A percentile compares a stretch with the other conserved stretches of the same genome.
Conservation (phyloP, 2,888 invertebrate species). For the Margaritifera margaritifera region DNA sequence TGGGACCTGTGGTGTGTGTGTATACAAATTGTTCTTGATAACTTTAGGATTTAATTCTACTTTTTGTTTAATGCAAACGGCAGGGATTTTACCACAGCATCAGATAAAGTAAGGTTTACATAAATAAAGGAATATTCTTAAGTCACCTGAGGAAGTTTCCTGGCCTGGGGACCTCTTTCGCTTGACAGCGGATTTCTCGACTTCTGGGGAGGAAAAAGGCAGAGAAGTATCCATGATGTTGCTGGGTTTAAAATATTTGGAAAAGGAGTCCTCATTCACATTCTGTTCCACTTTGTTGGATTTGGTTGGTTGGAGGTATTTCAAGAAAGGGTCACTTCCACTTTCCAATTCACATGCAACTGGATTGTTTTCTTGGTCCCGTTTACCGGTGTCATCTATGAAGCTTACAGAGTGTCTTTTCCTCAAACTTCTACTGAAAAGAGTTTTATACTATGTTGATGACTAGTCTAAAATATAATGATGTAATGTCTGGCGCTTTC, state of each 20-base stretch:
- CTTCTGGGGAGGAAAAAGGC: too few species aligned
- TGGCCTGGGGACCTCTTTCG: too few species aligned
- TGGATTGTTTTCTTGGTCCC: neutral
- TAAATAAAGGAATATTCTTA: too few species aligned
- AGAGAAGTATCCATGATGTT: slow-evolving; percentile 10
- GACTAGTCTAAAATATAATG: neutral
- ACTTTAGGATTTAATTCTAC: too few species aligned
- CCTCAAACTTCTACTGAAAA: slow-evolving; percentile 32
- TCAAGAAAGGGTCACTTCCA: neutral
- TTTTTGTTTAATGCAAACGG: too few species aligned
- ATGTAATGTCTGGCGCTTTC: neutral
- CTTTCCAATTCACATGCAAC: neutral
- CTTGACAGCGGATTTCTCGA: too few species aligned
- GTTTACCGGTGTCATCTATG: slow-evolving; percentile 9
- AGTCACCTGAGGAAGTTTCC: too few species aligned
- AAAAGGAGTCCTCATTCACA: slow-evolving; percentile 27
- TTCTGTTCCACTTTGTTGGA: neutral
- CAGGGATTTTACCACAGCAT: too few species aligned
- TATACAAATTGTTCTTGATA: too few species aligned
- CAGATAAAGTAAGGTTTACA: too few species aligned
- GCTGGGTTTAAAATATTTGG: slow-evolving; percentile 30
- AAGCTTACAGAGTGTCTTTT: slow-evolving; percentile 37
- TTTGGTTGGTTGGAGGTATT: slow-evolving; percentile 18
- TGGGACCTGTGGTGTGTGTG: too few species aligned
- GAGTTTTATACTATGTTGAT: neutral